A percentile compares a stretch with the other conserved stretches of the same genome.
phyloP scores from a whole-genome alignment of 92 coral and sea anemone species.

The Montipora capitata region DNA sequence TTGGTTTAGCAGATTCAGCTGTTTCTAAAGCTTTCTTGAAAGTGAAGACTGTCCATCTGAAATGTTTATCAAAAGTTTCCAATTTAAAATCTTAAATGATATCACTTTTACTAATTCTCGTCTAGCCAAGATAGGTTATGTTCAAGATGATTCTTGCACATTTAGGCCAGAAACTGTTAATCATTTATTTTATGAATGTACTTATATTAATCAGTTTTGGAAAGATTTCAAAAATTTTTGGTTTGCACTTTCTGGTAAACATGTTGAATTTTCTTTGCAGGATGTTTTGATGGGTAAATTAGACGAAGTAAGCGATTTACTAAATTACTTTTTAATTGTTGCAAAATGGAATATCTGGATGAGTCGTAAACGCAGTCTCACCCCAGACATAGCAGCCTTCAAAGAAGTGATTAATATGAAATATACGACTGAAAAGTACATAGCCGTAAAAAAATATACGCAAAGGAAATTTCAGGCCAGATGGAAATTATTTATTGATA shows the following conservation, averaged over 20 bases:
- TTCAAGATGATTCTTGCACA: too few relatives aligned
- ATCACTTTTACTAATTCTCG: constrained; percentile 12
- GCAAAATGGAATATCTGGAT: not conserved
- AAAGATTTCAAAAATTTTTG: not conserved
- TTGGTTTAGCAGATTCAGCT: too few relatives aligned
- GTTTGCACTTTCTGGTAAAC: constrained; percentile 20
- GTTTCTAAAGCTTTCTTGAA: too few relatives aligned
- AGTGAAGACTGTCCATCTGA: constrained; percentile 8
- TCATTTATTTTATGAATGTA: constrained; percentile 9
- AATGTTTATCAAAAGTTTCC: not conserved
- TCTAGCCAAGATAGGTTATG: too few relatives aligned
- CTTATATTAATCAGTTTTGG: not conserved
- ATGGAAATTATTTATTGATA: not conserved
- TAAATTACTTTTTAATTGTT: constrained; percentile 7
- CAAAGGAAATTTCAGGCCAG: constrained; percentile 13
- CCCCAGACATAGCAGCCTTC: not conserved
- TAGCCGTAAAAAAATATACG: not conserved
- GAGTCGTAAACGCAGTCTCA: not conserved
- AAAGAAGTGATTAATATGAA: constrained; percentile 1
- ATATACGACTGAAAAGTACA: constrained; percentile 3
- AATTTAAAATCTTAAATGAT: not conserved
- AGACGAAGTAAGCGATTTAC: not conserved
- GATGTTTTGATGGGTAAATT: constrained; percentile 20
- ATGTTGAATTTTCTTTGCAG: constrained; percentile 17
- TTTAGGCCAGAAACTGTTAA: not conserved